Evolutionary conservation across 2,888 invertebrate genomes (phyloP), one percentile per base, ranked within the genome.

Genomic region (Eristalinus sepulchralis): DNA sequence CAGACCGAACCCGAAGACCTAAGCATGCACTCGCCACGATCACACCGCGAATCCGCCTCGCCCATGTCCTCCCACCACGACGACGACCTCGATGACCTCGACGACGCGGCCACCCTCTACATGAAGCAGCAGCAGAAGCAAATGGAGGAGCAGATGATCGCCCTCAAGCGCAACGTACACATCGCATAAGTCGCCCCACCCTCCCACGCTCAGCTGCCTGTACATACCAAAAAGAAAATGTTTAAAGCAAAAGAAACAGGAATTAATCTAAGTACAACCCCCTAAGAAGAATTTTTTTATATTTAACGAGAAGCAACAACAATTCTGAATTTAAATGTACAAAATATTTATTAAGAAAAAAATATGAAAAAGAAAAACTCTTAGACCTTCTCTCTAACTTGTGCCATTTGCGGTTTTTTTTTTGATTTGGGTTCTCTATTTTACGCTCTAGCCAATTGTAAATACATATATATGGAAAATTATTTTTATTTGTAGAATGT

Each of bases 1-100:
- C 98, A 98, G 93, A 97, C 97, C 1, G 97, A 97, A 92, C 98
- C 98, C 8, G 97, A 98, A 91, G 98, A 98, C 91, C 94, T 98
- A 88, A 97, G 97, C 75, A 95, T 97, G 94, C 95, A 94, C 63
- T 90, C 91, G 78, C 91, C 92, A 0, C 90, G 91, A 68, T 91
- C 93, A n/a, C 88, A 90, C 0, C 92, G 89, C 5, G 89, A 88
- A 67, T 76, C 81, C 5, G 67, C 83, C 11, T 83, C 87, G 6
- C 83, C 87, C 9, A 73, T 80, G 83, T 80, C 84, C n/a, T 88
- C 88, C 8, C 90, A 91, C 78, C 92, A 94, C 63, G 94, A 94
- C 36, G 93, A 94, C 31, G 94, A 94, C 78, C 93, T 94, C 24
- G 93, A 94, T 75, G 94, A 94, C 68, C 90, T 94, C 31, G 94